phyloP scores from a whole-genome alignment of 1,140 invertebrate species.

The Dufourea novaeangliae region DNA sequence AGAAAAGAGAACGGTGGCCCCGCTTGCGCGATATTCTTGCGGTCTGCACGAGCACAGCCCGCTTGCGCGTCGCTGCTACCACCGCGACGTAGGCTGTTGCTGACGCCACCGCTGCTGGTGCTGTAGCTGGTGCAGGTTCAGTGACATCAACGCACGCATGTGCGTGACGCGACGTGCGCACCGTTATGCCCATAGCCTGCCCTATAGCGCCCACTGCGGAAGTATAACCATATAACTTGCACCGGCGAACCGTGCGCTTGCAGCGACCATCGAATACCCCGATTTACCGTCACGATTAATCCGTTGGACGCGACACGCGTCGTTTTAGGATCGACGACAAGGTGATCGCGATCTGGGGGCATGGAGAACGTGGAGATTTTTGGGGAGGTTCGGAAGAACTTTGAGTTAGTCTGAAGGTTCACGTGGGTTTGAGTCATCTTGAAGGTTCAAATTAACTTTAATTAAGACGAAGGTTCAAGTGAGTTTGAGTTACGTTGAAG shows the following conservation, averaged over 20 bases:
- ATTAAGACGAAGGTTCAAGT: too few relatives aligned
- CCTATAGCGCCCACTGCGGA: conserved; percentile 70
- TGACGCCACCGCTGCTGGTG: conserved; percentile 1
- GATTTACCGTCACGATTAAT: conserved; percentile 8
- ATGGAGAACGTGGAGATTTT: too few relatives aligned
- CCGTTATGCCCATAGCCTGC: conserved; percentile 74
- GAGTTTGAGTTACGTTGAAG: too few relatives aligned
- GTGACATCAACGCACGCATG: conserved; percentile 76
- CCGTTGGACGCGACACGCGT: neutral
- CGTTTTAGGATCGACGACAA: neutral
- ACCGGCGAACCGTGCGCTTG: conserved; percentile 56
- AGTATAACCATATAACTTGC: conserved; percentile 67
- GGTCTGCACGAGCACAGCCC: conserved; percentile 36
- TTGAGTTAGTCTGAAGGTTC: too few relatives aligned
- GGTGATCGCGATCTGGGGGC: too few relatives aligned
- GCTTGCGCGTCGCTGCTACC: conserved; percentile 10
- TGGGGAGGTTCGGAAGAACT: too few relatives aligned
- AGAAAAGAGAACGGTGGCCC: conserved; percentile 54
- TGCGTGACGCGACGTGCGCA: conserved; percentile 74
- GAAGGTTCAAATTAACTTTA: too few relatives aligned
- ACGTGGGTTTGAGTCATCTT: too few relatives aligned
- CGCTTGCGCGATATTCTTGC: conserved; percentile 37
- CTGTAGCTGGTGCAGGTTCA: conserved; percentile 69
- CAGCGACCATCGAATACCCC: conserved; percentile 54
- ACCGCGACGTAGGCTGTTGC: conserved; percentile 34